Percentiles rank a stretch among this genome's conserved stretches.
phyloP scores from a whole-genome alignment of 2,797 vertebrate genomes.

The Leptodactylus fallax region DNA sequence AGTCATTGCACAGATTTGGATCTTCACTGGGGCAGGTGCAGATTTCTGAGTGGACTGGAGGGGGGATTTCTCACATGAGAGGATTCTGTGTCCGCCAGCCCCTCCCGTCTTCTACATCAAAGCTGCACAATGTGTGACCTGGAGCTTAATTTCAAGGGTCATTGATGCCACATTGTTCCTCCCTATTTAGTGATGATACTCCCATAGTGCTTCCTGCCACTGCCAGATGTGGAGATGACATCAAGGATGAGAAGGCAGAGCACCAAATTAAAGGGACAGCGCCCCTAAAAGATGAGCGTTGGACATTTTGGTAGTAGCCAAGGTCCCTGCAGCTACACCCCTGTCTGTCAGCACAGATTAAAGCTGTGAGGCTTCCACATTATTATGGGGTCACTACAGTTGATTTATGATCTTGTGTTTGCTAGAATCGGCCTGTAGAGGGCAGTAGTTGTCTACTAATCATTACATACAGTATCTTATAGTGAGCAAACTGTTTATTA shows the following conservation, averaged over 20 bases:
- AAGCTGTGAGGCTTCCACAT: background rate
- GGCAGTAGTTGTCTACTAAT: background rate
- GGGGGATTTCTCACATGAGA: background rate
- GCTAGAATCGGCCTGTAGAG: background rate
- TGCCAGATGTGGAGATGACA: background rate
- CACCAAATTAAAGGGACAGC: background rate
- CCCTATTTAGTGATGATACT: background rate
- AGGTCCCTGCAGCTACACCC: too few relatives aligned
- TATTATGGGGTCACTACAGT: background rate
- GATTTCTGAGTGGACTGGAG: background rate
- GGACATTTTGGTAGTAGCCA: too few relatives aligned
- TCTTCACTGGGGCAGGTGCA: background rate
- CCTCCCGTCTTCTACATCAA: background rate
- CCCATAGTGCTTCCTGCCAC: background rate
- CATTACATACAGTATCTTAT: background rate
- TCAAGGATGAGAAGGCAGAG: background rate
- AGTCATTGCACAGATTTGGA: too few relatives aligned
- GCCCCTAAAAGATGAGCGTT: background rate
- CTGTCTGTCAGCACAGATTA: too few relatives aligned
- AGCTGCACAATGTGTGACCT: conserved; percentile 24
- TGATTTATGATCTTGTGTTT: background rate
- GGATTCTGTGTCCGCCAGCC: background rate
- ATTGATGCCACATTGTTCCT: background rate
- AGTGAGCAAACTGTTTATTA: background rate
- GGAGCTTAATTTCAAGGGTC: conserved; percentile 66